These are phyloP conservation scores for Patella depressa DNA, from an alignment of 2,888 invertebrate genomes.

Conservation along the genomic window DNA sequence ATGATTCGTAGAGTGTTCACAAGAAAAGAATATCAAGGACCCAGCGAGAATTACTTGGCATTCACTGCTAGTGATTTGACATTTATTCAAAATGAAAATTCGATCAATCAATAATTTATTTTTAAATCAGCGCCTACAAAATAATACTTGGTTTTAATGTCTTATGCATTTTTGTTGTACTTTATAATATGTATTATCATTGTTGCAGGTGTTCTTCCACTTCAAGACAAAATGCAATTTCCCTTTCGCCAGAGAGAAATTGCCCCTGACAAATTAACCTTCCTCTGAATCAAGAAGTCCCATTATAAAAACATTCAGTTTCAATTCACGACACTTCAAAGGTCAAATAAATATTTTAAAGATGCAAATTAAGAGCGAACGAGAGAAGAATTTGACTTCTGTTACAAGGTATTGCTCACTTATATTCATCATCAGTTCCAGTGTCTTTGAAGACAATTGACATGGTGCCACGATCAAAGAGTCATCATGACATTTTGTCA, in stretches of 20 bases:
- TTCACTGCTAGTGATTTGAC: no score
- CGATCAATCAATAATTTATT: no score
- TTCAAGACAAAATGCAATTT: no score
- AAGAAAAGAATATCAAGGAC: no score
- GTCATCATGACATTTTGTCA: slow-evolving; percentile 3
- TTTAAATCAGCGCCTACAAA: no score
- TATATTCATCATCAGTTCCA: not conserved
- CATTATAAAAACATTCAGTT: not conserved
- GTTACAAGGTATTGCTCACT: slow-evolving; percentile 12
- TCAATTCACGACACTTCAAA: not conserved
- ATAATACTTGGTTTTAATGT: no score
- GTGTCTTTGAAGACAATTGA: slow-evolving; percentile 10
- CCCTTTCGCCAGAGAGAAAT: not conserved
- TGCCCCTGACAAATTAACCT: not conserved
- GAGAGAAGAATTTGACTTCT: not conserved
- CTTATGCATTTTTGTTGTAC: no score
- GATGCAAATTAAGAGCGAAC: not conserved
- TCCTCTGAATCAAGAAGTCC: not conserved
- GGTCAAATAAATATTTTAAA: slow-evolving; percentile 6
- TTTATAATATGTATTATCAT: no score
- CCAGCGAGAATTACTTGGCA: no score
- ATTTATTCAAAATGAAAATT: no score
- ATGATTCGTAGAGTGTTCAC: no score
- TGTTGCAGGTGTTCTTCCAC: no score
- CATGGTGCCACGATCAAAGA: slow-evolving; percentile 6